Percentiles rank a stretch among this genome's conserved stretches.
Conservation (phyloP, 2,113 vertebrate genomes). For the Sturnus vulgaris region DNA sequence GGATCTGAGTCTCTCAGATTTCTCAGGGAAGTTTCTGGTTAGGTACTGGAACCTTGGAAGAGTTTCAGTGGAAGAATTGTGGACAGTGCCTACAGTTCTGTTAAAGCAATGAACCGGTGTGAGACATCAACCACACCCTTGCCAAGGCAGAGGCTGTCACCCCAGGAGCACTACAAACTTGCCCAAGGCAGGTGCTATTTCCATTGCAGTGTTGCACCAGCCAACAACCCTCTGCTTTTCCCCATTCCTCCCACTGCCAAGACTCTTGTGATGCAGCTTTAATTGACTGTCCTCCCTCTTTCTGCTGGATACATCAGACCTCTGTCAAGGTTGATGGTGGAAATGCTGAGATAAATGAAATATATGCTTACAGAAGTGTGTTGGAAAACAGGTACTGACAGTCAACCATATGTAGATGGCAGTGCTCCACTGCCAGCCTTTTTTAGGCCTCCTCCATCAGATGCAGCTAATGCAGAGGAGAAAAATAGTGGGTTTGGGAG, state of each 20-base stretch:
- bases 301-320: neutral
- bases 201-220: neutral
- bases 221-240: neutral
- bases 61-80: neutral
- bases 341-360: neutral
- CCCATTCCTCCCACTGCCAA: neutral
- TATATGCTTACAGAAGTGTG: neutral
- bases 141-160: neutral
- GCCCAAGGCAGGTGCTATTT: neutral
- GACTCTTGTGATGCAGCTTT: neutral
- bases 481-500: neutral
- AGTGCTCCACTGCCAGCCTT: neutral
- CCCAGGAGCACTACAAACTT: neutral
- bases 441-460: neutral
- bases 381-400: neutral
- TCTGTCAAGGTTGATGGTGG: neutral
- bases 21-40: neutral
- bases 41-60: neutral
- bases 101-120: neutral
- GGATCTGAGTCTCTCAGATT: neutral
- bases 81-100: neutral
- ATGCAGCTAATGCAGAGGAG: neutral
- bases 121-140: conserved; percentile 17
- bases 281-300: neutral
- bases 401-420: conserved; percentile 1